A percentile compares a stretch with the other conserved stretches of the same genome.
Evolutionary conservation across 1,140 invertebrate species (phyloP).

Genomic region (Hirudo medicinalis): DNA sequence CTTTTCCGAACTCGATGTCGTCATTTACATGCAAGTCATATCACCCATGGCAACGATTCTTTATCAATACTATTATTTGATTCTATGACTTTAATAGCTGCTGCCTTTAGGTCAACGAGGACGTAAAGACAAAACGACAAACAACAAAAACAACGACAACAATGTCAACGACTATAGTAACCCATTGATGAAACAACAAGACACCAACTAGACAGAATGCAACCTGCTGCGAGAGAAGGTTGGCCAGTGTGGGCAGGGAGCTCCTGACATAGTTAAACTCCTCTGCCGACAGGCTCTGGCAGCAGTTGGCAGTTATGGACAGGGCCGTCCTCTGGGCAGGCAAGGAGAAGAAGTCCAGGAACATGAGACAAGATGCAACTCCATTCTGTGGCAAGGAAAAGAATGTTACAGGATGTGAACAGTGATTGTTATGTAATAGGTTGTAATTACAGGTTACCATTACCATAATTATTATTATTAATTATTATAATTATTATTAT

Average conservation of each 20-base stretch:
- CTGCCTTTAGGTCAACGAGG: no score
- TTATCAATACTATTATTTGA: no score
- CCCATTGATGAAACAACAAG: background rate
- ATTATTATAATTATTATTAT: no score
- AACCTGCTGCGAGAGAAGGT: conserved; percentile 69
- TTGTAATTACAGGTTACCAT: no score
- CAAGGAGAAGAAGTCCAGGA: conserved; percentile 93
- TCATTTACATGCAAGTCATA: no score
- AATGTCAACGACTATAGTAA: background rate
- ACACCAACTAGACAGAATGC: conserved; percentile 18
- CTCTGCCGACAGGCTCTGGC: conserved; percentile 77
- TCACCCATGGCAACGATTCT: no score
- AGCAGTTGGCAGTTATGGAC: conserved; percentile 89
- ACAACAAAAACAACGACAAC: background rate
- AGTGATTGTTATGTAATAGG: no score
- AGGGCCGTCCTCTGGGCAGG: conserved; percentile 78
- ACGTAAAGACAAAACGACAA: no score
- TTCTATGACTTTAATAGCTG: no score
- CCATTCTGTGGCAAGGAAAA: conserved; percentile 56
- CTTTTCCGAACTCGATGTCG: no score
- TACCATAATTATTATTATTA: no score
- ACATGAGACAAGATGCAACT: conserved; percentile 83
- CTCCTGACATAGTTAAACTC: conserved; percentile 84
- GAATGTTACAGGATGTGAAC: no score
- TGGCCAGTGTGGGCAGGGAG: conserved; percentile 70